A percentile compares a stretch with the other conserved stretches of the same genome.
Conservation (phyloP, 2,113 vertebrate species). For the Salvelinus sp. region DNA sequence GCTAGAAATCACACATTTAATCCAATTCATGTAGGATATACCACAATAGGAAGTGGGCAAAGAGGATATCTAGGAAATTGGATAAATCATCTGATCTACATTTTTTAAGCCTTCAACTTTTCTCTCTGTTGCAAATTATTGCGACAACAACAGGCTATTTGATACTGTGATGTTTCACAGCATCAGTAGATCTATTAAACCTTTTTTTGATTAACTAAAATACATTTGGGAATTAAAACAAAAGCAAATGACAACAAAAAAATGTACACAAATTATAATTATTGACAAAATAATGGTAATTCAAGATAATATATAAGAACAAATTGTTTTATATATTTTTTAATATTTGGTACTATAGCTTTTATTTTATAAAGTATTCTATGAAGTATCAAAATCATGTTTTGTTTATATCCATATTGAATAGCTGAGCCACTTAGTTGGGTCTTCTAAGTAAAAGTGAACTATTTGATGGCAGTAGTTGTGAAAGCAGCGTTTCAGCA, state of each 20-base stretch:
- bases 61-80: background rate
- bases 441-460: background rate
- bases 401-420: background rate
- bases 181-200: too few relatives aligned
- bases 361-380: background rate
- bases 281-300: background rate
- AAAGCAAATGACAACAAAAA: background rate
- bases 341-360: background rate
- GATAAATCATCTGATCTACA: background rate
- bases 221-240: too few relatives aligned
- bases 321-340: background rate
- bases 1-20: background rate
- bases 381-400: background rate
- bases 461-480: background rate
- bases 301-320: background rate
- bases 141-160: background rate
- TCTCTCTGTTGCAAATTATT: background rate
- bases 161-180: too few relatives aligned
- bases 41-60: background rate
- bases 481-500: slow-evolving; percentile 54
- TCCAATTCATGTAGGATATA: background rate
- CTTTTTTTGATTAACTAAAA: too few relatives aligned
- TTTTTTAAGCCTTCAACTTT: too few relatives aligned
- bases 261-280: background rate
- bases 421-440: background rate